Percentiles rank a stretch among this genome's conserved stretches.
Conservation (phyloP, 2,888 invertebrate genomes). For the Chaetogeoica ovagalla region DNA sequence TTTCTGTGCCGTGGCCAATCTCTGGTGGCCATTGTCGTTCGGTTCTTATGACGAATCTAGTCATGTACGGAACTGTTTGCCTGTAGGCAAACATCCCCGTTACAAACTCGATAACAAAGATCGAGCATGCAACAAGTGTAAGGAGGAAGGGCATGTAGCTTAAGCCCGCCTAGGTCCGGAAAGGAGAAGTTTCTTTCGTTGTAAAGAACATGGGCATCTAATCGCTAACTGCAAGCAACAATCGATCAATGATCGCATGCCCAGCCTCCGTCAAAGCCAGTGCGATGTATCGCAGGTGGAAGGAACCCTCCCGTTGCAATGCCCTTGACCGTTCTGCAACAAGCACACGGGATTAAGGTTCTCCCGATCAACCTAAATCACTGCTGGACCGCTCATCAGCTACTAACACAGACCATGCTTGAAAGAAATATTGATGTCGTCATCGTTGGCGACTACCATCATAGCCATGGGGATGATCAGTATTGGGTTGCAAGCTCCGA, state of each 20-base stretch:
- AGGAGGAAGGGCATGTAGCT: neutral
- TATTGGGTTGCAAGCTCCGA: neutral
- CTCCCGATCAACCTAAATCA: neutral
- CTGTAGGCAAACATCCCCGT: too few species aligned
- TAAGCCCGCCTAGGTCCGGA: neutral
- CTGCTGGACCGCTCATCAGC: neutral
- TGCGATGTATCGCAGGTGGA: too few species aligned
- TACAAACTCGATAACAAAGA: neutral
- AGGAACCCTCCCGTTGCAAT: too few species aligned
- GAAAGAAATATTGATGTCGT: neutral
- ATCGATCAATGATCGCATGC: too few species aligned
- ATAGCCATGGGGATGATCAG: neutral
- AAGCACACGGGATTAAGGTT: neutral
- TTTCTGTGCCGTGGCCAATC: too few species aligned
- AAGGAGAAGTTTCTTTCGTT: neutral
- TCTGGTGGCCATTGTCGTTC: too few species aligned
- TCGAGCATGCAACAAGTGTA: conserved; percentile 1
- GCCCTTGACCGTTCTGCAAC: too few species aligned
- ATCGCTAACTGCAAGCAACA: neutral
- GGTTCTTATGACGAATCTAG: too few species aligned
- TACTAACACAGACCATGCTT: neutral
- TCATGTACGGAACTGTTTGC: too few species aligned
- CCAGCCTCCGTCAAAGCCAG: too few species aligned
- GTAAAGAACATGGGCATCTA: neutral
- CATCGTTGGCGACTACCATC: too few species aligned